phyloP scores from a whole-genome alignment of 2,888 invertebrate species.

The Flexamia atlantica region DNA sequence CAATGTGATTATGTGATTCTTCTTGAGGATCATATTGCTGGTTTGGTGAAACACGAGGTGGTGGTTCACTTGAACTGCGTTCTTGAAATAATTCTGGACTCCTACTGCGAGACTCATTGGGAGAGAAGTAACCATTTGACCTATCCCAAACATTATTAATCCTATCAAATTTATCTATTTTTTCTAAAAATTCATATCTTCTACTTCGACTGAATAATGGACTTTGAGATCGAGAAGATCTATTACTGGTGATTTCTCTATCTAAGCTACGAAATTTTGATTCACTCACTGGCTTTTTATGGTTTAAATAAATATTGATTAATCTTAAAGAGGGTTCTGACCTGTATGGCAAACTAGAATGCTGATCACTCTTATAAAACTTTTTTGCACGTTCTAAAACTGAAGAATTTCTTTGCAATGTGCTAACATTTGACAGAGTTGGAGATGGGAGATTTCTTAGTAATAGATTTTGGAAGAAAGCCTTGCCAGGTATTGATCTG shows the following conservation, averaged over 20 bases:
- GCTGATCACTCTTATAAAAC: slow-evolving; percentile 73
- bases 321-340: slow-evolving; percentile 79
- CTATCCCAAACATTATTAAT: slow-evolving; percentile 73
- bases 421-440: slow-evolving; percentile 72
- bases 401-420: slow-evolving; percentile 77
- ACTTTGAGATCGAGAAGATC: slow-evolving; percentile 76
- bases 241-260: slow-evolving; percentile 74
- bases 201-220: slow-evolving; percentile 77
- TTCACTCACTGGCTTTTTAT: slow-evolving; percentile 84
- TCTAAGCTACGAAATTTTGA: slow-evolving; percentile 86
- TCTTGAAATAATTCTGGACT: slow-evolving; percentile 74
- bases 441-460: slow-evolving; percentile 77
- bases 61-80: slow-evolving; percentile 82
- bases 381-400: slow-evolving; percentile 84
- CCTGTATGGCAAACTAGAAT: slow-evolving; percentile 70
- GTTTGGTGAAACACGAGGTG: slow-evolving; percentile 78
- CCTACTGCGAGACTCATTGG: slow-evolving; percentile 71
- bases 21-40: slow-evolving; percentile 69
- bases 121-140: slow-evolving; percentile 67
- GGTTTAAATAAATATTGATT: slow-evolving; percentile 81
- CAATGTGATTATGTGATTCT: slow-evolving; percentile 62
- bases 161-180: slow-evolving; percentile 73
- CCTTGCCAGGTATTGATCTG: slow-evolving; percentile 34
- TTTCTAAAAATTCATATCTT: slow-evolving; percentile 72
- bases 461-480: slow-evolving; percentile 86